A percentile compares a stretch with the other conserved stretches of the same genome.
These are phyloP conservation scores for Chloroceryle amazona DNA, from an alignment of 2,797 vertebrate species.

Conservation along the genomic window DNA sequence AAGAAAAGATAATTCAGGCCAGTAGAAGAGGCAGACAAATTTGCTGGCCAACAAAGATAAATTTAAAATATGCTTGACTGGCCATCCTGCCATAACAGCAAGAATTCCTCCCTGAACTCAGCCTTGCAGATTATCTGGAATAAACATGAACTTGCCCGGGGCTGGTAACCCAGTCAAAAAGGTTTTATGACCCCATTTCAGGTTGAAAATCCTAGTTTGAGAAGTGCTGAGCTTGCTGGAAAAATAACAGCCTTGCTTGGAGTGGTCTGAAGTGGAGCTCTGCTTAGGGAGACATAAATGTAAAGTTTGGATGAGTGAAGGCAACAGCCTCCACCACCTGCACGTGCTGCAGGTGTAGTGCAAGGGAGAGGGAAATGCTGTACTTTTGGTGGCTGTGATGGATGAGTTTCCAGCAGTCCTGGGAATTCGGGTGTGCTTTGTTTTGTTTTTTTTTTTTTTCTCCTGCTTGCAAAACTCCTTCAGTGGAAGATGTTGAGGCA, in stretches of 20 bases:
- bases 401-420: background rate
- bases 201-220: background rate
- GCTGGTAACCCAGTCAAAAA: background rate
- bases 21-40: background rate
- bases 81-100: background rate
- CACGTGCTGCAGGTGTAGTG: rapidly evolving
- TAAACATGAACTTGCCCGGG: background rate
- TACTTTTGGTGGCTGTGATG: background rate
- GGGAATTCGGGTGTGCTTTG: background rate
- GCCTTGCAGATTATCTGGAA: background rate
- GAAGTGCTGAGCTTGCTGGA: slow-evolving; percentile 32
- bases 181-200: slow-evolving; percentile 24
- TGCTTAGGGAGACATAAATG: background rate
- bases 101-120: background rate
- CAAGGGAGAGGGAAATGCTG: background rate
- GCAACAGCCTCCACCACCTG: background rate
- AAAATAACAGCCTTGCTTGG: background rate
- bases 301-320: background rate
- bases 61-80: background rate
- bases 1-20: background rate
- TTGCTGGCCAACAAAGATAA: slow-evolving; percentile 5
- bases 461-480: background rate
- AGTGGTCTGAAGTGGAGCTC: background rate
- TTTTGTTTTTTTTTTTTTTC: background rate
- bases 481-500: background rate